Percentiles rank a stretch among this genome's conserved stretches.
Evolutionary conservation across 2,888 invertebrate genomes (phyloP).

Genomic region (Diaphora mendica): DNA sequence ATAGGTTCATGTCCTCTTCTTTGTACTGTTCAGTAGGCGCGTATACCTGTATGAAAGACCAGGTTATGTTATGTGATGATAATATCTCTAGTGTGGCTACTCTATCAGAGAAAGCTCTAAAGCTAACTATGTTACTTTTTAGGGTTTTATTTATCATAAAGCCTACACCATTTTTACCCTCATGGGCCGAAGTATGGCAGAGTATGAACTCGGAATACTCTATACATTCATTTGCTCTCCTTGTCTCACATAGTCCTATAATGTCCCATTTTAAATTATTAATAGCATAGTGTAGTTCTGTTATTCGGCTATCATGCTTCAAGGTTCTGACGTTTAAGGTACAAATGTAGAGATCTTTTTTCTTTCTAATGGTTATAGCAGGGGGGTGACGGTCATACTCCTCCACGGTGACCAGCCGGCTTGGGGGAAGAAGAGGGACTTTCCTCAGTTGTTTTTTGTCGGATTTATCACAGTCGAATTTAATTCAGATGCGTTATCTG

Average conservation of each 20-base stretch:
- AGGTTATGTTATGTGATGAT: not conserved
- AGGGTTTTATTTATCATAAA: conserved; percentile 1
- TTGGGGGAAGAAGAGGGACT: no score
- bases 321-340: conserved; percentile 2
- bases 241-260: not conserved
- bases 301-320: not conserved
- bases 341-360: not conserved
- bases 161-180: not conserved
- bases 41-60: not conserved
- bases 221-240: not conserved
- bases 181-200: not conserved
- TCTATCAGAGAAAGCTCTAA: not conserved
- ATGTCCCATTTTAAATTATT: not conserved
- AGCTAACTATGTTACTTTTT: conserved; percentile 3
- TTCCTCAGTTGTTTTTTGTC: no score
- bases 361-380: no score
- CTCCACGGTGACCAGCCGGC: no score
- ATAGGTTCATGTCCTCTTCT: no score
- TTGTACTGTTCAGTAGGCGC: not conserved
- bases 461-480: no score
- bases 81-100: not conserved
- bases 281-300: not conserved
- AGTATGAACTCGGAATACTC: conserved; percentile 1
- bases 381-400: no score
- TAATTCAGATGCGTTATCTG: no score